Evolutionary conservation across 2,113 vertebrate species (phyloP).

Genomic region (Thryonomys swinderianus): DNA sequence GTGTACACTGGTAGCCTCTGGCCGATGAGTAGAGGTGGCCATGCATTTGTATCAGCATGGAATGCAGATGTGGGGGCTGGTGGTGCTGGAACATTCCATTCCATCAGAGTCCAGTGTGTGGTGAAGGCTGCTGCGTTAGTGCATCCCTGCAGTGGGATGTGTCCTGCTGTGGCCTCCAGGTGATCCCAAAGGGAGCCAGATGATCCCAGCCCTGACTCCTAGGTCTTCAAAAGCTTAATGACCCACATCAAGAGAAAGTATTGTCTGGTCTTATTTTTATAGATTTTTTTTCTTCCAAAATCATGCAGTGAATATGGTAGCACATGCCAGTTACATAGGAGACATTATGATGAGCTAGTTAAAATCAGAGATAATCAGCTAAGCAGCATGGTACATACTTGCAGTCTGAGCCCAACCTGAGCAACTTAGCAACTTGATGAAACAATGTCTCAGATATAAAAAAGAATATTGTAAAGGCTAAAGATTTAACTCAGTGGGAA

Average conservation of each 20-base stretch:
- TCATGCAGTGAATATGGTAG: background rate
- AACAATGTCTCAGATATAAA: background rate
- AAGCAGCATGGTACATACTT: background rate
- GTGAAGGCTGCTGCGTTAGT: background rate
- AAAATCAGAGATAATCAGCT: background rate
- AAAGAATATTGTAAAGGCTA: background rate
- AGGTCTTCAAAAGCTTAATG: background rate
- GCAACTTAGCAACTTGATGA: background rate
- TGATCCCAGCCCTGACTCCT: background rate
- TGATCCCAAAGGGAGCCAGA: background rate
- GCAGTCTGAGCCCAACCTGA: background rate
- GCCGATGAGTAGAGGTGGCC: background rate
- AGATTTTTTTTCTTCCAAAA: background rate
- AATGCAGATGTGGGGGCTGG: background rate
- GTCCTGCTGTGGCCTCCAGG: background rate
- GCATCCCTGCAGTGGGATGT: accelerated
- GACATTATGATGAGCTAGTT: background rate
- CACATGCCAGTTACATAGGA: background rate
- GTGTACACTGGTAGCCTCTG: background rate
- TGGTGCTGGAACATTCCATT: background rate
- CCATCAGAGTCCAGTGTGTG: background rate
- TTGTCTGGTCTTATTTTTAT: background rate
- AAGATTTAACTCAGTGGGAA: background rate
- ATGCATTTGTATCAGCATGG: background rate
- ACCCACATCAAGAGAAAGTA: background rate